Evolutionary conservation across 1,140 invertebrate species (phyloP), one percentile per base, ranked within the genome.

Genomic region (Gryon sp.): DNA sequence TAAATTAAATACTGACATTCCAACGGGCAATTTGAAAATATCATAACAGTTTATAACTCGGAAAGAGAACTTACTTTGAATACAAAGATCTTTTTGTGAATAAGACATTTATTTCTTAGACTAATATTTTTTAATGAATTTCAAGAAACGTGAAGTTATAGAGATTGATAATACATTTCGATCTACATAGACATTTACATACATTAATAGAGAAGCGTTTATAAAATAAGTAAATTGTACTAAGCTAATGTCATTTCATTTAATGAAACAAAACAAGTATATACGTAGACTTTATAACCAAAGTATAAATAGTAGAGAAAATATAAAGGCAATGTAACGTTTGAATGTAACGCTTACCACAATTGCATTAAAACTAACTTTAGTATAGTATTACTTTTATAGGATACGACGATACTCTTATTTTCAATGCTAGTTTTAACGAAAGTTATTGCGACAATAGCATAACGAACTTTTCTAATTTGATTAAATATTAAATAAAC

Each of bases 291-390:
- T 72, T 62, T 73, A 73, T 57, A 30, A 15, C 30, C n/a, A 12
- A 15, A 38, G 14, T 41, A 52, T 34, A 59, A 65, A 30, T 57
- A 52, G 20, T 59, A 9, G 12, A 18, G n/a, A n/a, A n/a, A 66
- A 38, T 48, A 60, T 32, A 40, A 26, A 40, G 16, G 19, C 16
- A 30, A 30, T 24, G 46, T 38, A 43, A 59, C 26, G 60, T 74
- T 66, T 74, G 36, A 74, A 65, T 65, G 60, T 74, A 57, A 63
- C 50, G 30, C 22, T 48, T 36, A 16, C 60, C 59, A 50, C 60
- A 65, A 74, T 65, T 59, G 70, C 53, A 74, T 74, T 74, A 74
- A 74, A 74, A 74, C 50, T 59, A 74, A 65, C 59, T 74, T 74
- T 74, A 65, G 70, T 20, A 43, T 22, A 40, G 34, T 41, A 65